Evolutionary conservation across 2,797 vertebrate genomes (phyloP).

Genomic region (Fringilla coelebs): DNA sequence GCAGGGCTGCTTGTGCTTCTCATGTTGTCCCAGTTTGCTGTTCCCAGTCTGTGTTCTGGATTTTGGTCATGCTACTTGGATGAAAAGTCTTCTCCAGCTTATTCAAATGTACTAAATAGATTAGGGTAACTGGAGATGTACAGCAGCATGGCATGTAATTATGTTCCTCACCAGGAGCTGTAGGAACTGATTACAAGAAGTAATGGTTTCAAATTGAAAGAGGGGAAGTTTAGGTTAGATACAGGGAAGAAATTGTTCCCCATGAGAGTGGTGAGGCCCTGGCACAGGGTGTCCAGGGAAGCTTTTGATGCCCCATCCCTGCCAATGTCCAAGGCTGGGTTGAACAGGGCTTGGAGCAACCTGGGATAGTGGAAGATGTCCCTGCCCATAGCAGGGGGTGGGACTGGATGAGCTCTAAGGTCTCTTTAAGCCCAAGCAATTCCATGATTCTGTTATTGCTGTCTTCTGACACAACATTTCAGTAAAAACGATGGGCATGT

Average conservation of each 20-base stretch:
- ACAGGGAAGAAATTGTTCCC: background rate
- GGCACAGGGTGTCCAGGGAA: background rate
- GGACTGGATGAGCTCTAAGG: background rate
- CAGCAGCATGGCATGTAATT: background rate
- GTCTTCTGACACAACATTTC: background rate
- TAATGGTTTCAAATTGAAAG: background rate
- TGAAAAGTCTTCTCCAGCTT: background rate
- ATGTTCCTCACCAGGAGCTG: background rate
- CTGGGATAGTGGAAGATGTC: background rate
- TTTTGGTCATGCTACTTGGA: background rate
- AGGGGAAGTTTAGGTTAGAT: background rate
- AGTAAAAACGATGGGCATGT: rapidly evolving
- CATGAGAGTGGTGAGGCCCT: background rate
- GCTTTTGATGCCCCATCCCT: background rate
- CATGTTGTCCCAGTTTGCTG: background rate
- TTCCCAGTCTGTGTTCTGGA: background rate
- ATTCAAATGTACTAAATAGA: background rate
- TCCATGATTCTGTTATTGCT: background rate
- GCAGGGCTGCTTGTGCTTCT: background rate
- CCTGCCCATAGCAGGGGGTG: background rate
- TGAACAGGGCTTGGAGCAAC: background rate
- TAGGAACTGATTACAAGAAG: background rate
- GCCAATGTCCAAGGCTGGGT: rapidly evolving
- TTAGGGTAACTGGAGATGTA: background rate
- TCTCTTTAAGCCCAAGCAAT: background rate